Evolutionary conservation across 2,888 invertebrate genomes (phyloP).

Genomic region (Parnassius orleans): DNA sequence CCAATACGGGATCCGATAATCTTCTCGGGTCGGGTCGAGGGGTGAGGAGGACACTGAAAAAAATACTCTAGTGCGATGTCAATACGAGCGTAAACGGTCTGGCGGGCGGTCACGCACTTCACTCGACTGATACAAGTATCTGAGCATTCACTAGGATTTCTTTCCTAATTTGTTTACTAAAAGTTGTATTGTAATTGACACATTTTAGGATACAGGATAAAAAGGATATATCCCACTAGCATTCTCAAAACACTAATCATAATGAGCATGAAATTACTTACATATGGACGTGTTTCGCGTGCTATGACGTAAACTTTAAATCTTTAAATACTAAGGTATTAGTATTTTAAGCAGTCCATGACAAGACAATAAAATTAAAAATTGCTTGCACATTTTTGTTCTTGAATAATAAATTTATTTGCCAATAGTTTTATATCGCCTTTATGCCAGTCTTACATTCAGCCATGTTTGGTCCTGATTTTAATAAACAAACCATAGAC

Average conservation of each 20-base stretch:
- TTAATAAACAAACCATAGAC: too few species aligned
- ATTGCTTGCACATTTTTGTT: background rate
- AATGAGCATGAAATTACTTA: constrained; percentile 77
- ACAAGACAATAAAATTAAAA: constrained; percentile 14
- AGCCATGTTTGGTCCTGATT: too few species aligned
- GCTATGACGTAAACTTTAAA: background rate
- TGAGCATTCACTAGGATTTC: constrained; percentile 17
- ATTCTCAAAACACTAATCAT: constrained; percentile 76
- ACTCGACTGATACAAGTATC: constrained; percentile 23
- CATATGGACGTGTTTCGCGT: constrained; percentile 36
- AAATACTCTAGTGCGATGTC: constrained; percentile 80
- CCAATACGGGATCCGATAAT: constrained; percentile 69
- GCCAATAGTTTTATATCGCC: too few species aligned
- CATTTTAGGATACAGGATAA: constrained; percentile 37
- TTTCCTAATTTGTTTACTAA: constrained; percentile 18
- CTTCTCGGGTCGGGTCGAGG: constrained; percentile 81
- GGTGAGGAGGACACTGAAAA: constrained; percentile 81
- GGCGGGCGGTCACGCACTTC: constrained; percentile 54
- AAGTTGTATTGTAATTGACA: constrained; percentile 8
- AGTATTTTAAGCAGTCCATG: background rate
- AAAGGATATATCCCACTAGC: constrained; percentile 71
- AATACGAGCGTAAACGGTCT: constrained; percentile 72
- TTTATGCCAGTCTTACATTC: too few species aligned
- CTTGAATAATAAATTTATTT: too few species aligned
- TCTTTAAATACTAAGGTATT: background rate